Evolutionary conservation across 2,888 invertebrate genomes (phyloP).

Genomic region (Portevinia maculata): DNA sequence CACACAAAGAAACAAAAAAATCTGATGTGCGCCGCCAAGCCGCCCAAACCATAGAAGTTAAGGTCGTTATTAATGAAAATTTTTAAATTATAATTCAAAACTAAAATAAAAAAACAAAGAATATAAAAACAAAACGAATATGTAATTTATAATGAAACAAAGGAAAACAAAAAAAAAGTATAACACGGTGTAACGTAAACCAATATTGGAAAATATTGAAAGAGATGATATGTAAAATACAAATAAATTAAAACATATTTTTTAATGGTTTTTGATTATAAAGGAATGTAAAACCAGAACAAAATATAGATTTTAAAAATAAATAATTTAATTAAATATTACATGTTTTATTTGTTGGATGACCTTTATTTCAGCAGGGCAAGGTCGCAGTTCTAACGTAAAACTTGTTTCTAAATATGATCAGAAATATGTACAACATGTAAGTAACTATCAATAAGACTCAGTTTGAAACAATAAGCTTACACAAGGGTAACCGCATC

Average conservation of each 20-base stretch:
- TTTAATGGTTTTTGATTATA: conserved; percentile 75
- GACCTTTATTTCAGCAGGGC: not conserved
- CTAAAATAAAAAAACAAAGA: conserved; percentile 76
- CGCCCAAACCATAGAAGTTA: conserved; percentile 75
- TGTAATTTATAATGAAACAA: conserved; percentile 74
- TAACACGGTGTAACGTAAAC: conserved; percentile 71
- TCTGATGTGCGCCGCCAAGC: conserved; percentile 78
- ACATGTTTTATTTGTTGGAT: not conserved
- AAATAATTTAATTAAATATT: conserved; percentile 70
- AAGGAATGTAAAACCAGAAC: conserved; percentile 74
- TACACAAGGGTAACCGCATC: too few species aligned
- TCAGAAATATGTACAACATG: too few species aligned
- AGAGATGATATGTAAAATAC: conserved; percentile 74
- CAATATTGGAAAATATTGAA: conserved; percentile 74
- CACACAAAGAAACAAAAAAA: conserved; percentile 46
- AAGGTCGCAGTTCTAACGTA: too few species aligned
- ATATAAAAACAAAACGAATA: conserved; percentile 74
- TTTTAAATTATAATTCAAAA: conserved; percentile 79
- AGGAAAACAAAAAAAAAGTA: conserved; percentile 60
- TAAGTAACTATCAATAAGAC: too few species aligned
- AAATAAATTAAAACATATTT: conserved; percentile 74
- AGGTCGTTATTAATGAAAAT: conserved; percentile 78
- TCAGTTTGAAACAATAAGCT: too few species aligned
- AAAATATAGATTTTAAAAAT: conserved; percentile 73
- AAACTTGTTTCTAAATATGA: too few species aligned